Conservation (phyloP, 2,113 vertebrate genomes). For the Oncorhynchus masou region DNA sequence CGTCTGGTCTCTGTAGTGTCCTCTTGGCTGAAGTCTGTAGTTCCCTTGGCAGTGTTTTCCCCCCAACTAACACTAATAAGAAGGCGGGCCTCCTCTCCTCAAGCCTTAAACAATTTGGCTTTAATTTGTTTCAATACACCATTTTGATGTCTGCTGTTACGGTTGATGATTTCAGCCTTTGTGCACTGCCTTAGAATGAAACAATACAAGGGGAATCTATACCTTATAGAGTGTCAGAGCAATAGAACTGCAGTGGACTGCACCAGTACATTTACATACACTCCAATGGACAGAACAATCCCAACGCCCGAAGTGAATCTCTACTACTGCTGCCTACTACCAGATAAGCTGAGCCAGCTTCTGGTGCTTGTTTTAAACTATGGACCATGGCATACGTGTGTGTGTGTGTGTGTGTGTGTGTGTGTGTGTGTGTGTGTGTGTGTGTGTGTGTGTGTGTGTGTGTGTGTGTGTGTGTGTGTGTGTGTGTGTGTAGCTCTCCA, state of each 20-base stretch:
- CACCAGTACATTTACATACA: not conserved
- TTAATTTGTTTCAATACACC: not conserved
- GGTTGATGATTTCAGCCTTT: not conserved
- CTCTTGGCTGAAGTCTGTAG: not conserved
- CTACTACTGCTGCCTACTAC: not conserved
- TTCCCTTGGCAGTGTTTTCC: not conserved
- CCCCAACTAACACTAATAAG: not conserved
- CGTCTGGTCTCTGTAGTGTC: constrained; percentile 23
- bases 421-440: not conserved
- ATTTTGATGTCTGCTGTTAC: not conserved
- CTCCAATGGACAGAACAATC: not conserved
- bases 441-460: not conserved
- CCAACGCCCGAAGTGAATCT: not conserved
- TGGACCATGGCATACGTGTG: not conserved
- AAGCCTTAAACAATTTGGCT: not conserved
- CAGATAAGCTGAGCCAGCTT: not conserved
- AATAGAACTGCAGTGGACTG: not conserved
- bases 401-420: not conserved
- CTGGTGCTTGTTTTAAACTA: not conserved
- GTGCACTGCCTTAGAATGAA: not conserved
- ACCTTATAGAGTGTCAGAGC: not conserved
- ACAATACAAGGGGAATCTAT: not conserved
- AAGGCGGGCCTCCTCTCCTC: not conserved
- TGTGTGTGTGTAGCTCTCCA: not conserved
- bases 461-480: constrained; percentile 2